Percentiles rank a stretch among this genome's conserved stretches.
Conservation (phyloP, 2,888 invertebrate genomes). For the Tetropium fuscum region DNA sequence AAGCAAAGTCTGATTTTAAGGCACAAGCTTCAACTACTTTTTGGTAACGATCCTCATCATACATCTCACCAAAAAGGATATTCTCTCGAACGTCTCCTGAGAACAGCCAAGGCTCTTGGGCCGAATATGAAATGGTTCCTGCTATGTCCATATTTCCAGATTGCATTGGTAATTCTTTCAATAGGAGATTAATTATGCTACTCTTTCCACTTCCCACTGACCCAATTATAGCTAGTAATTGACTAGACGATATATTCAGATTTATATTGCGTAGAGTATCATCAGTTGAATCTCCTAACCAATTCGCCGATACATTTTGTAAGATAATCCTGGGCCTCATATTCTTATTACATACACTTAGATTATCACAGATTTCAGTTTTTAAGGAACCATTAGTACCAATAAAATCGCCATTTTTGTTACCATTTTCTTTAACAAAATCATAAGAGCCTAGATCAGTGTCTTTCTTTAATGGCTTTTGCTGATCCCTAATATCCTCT, state of each 20-base stretch:
- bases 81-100: constrained; percentile 77
- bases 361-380: constrained; percentile 16
- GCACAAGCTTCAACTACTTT: constrained; percentile 76
- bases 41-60: constrained; percentile 71
- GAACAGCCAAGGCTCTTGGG: constrained; percentile 76
- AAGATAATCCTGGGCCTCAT: constrained; percentile 69
- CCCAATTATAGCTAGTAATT: constrained; percentile 73
- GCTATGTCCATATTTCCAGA: constrained; percentile 65
- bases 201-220: constrained; percentile 79
- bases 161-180: constrained; percentile 65
- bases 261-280: constrained; percentile 66
- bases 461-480: constrained; percentile 58
- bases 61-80: constrained; percentile 79
- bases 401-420: constrained; percentile 52
- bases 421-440: constrained; percentile 12
- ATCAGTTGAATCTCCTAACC: constrained; percentile 64
- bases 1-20: constrained; percentile 76
- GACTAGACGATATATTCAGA: constrained; percentile 57
- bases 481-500: constrained; percentile 38
- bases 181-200: constrained; percentile 65
- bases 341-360: constrained; percentile 1
- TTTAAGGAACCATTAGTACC: constrained; percentile 49
- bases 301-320: constrained; percentile 76
- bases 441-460: neutral
- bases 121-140: constrained; percentile 71